These are phyloP conservation scores for Indicator indicator DNA, from an alignment of 2,113 vertebrate species.

Conservation along the genomic window DNA sequence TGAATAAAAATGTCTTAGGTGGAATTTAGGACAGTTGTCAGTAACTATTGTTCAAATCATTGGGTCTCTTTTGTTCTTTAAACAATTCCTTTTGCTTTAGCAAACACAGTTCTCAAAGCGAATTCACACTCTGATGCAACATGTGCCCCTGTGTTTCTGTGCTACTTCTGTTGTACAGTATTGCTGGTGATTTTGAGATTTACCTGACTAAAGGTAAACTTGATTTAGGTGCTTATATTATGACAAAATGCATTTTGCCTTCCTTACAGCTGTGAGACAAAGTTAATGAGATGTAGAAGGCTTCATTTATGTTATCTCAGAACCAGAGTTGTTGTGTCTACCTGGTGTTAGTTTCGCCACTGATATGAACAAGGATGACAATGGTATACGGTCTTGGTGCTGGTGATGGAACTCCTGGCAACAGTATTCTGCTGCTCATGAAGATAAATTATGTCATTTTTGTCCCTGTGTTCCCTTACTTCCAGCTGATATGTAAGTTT, in stretches of 20 bases:
- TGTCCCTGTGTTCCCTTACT: neutral
- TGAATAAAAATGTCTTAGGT: neutral
- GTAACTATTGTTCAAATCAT: neutral
- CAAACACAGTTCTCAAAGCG: neutral
- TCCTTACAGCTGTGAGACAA: neutral
- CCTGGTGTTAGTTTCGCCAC: neutral
- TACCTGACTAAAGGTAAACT: neutral
- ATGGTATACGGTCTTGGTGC: neutral
- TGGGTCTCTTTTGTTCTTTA: neutral
- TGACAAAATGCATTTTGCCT: neutral
- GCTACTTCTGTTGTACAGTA: neutral
- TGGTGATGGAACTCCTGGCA: neutral
- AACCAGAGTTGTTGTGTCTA: neutral
- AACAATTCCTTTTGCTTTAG: neutral
- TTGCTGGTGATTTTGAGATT: neutral
- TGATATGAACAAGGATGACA: neutral
- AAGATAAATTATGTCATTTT: neutral
- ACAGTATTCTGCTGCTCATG: neutral
- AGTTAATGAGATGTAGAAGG: neutral
- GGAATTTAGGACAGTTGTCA: neutral
- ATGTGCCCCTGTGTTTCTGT: accelerated
- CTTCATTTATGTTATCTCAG: neutral
- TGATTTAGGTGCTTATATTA: neutral
- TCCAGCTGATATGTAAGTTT: neutral
- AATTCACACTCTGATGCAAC: neutral